Base-by-base conservation (phyloP, 2,888 invertebrate genomes). In the Parthenolecanium corni region DNA sequence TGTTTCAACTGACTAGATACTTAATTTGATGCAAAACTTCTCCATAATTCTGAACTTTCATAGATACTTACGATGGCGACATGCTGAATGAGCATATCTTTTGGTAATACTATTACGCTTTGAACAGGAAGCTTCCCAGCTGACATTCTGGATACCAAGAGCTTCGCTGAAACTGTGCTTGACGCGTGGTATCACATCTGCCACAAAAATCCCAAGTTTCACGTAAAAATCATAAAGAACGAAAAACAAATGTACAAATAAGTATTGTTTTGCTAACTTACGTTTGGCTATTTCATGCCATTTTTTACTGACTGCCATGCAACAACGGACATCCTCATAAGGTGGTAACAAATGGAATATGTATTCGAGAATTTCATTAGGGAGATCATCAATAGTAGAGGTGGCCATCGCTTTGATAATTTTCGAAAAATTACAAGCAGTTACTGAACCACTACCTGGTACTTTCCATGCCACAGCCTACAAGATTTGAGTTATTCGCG, bases 301-400 rank as follows among this genome's bases (percentile, higher is more conserved):
- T 72, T 89, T 80, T 73, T 85, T 87, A 70, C 86, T 90, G 44
- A 95, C 94, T 66, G 82, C 75, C 79, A 84, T 85, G 72, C 92
- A 91, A 72, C 84, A 82, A 74, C 90, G 84, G 68, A 94, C 77
- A 77, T 95, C 93, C 73, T 83, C 83, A 72, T 96, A 96, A 0
- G 94, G 94, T 63, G 91, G 88, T 68, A 95, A 76, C 72, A 90
- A 81, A 68, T 86, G 82, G 67, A 96, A 79, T 72, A 96, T 90
- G 72, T 89, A 91, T 76, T 94, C 94, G 69, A 96, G 76, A 64
- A 96, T 84, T 79, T 95, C 94, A 74, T 93, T 91, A 46, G 96
- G 95, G 67, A 96, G 76, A 73, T 86, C 84, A 71, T 86, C 69
- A 40, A 78, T 74, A 36, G 64, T 65, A 16, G 42, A 92, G 73